Evolutionary conservation across 2,888 invertebrate genomes (phyloP), one percentile per base, ranked within the genome.

Genomic region (Orthosia incerta): DNA sequence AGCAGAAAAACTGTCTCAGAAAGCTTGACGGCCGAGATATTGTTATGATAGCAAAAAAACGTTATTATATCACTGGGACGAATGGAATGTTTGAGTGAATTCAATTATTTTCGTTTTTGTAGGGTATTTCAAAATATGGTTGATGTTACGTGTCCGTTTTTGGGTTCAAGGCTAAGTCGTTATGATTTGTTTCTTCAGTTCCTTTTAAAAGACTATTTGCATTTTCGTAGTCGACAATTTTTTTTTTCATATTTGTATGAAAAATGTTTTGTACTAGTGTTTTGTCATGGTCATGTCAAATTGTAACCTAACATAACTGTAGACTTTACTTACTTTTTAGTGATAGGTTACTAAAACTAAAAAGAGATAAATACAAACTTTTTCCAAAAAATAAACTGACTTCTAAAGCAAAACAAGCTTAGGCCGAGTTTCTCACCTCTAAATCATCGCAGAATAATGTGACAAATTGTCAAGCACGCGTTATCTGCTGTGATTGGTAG

Each of bases 1-100:
- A 69, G 56, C 16, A 74, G 72, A 82, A 86, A 86, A 86, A 81
- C 66, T 83, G 75, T 83, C 78, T 78, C 79, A 85, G 79, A 87
- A 83, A 83, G 80, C 77, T 83, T 80, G 76, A 80, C 77, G 72
- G 65, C 74, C 55, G 75, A 77, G 71, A 77, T 75, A 70, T 80
- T 80, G 56, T 78, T 68, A 59, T 74, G 65, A 62, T 69, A 70
- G 69, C 65, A 83, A 74, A 83, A 77, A 79, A 76, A 69, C 23
- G 23, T 63, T 83, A 56, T 80, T 79, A 79, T 83, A 79, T 83
- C 63, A 83, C 20, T 70, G 31, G 31, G 48, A 51, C 45, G 26
- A 39, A 39, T 18, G 59, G 53, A 55, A 50, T 67, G 74, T 79
- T 70, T 31, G 12, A 31, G 39, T 64, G 51, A 63, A 66, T 80